phyloP scores from a whole-genome alignment of 1,140 invertebrate species.

The Octopus sinensis region DNA sequence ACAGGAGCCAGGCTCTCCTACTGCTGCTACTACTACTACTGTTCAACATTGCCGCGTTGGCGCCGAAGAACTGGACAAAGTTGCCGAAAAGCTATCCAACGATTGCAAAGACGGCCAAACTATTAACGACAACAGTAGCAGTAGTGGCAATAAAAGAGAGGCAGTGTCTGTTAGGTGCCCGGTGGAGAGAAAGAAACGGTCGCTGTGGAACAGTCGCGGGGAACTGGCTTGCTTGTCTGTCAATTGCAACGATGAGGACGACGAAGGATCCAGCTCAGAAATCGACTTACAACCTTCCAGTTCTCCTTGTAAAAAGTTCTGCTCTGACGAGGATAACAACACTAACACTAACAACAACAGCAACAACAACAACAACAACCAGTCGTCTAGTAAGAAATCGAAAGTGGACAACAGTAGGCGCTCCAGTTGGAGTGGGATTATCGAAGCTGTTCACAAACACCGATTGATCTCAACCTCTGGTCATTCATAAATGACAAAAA shows the following conservation, averaged over 20 bases:
- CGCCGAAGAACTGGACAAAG: background rate
- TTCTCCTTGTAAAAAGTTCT: no score
- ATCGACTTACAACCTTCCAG: no score
- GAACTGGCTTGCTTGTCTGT: background rate
- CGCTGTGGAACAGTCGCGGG: background rate
- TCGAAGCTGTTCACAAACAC: no score
- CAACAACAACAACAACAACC: no score
- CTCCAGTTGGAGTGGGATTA: no score
- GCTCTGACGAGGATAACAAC: no score
- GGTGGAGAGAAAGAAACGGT: background rate
- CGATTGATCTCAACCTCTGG: no score
- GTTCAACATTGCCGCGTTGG: background rate
- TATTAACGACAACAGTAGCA: background rate
- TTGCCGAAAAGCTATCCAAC: background rate
- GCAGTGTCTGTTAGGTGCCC: background rate
- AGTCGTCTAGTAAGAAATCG: no score
- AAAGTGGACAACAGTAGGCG: no score
- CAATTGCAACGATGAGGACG: background rate
- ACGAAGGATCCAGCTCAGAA: background rate
- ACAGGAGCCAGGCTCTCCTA: background rate
- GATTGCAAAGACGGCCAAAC: background rate
- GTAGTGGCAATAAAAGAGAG: background rate
- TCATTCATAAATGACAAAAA: no score
- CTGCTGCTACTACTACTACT: background rate
- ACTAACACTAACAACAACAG: no score